These are phyloP conservation scores for Lasioglossum calceatum DNA, from an alignment of 2,888 invertebrate genomes.

Conservation along the genomic window DNA sequence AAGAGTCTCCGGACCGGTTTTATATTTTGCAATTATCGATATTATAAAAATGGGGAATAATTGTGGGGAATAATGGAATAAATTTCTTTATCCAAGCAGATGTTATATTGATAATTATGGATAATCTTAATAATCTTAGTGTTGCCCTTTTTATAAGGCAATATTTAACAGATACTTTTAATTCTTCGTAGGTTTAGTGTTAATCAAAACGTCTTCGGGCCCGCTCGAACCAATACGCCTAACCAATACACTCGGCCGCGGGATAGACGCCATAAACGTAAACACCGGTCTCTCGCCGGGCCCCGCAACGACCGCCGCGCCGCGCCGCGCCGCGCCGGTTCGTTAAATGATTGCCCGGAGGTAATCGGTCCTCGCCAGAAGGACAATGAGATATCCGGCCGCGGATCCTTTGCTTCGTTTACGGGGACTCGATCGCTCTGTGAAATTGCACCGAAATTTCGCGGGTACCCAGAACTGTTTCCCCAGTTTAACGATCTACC, in stretches of 20 bases:
- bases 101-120: no score
- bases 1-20: no score
- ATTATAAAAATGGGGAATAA: no score
- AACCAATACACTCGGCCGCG: neutral
- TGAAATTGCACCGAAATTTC: slow-evolving; percentile 46
- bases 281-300: slow-evolving; percentile 25
- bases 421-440: slow-evolving; percentile 3
- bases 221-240: neutral
- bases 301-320: slow-evolving; percentile 29
- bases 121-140: no score
- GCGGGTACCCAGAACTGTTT: slow-evolving; percentile 13
- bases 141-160: no score
- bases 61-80: no score
- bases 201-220: neutral
- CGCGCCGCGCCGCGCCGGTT: slow-evolving; percentile 12
- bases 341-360: slow-evolving; percentile 45
- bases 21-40: no score
- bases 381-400: slow-evolving; percentile 43
- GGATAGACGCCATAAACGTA: slow-evolving; percentile 34
- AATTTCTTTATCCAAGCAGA: no score
- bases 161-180: no score
- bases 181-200: no score
- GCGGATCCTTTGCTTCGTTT: neutral
- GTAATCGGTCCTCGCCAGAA: slow-evolving; percentile 35
- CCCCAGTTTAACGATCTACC: neutral